Evolutionary conservation across 2,113 vertebrate genomes (phyloP).

Genomic region (Rhombomys opimus): DNA sequence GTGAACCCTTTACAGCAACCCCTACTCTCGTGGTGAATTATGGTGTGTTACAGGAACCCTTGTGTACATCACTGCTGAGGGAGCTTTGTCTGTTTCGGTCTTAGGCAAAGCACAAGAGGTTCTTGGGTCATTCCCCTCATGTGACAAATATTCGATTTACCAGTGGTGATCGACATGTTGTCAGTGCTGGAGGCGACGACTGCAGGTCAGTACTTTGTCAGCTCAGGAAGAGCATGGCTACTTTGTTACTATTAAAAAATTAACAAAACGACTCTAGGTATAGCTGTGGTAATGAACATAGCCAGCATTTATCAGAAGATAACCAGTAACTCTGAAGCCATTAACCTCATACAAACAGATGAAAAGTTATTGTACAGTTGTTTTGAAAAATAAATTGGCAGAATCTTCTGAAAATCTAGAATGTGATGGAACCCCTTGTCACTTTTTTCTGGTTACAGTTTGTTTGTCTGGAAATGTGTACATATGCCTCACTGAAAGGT

Average conservation of each 20-base stretch:
- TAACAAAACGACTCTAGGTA: background rate
- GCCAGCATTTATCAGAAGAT: background rate
- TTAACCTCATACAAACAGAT: background rate
- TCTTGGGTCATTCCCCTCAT: conserved; percentile 97
- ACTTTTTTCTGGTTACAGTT: conserved; percentile 85
- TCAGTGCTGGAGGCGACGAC: conserved; percentile 98
- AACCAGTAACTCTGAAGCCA: background rate
- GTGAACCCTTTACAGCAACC: background rate
- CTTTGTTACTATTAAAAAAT: background rate
- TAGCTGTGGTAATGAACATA: background rate
- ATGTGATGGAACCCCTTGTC: conserved; percentile 2
- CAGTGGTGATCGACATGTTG: conserved; percentile 93
- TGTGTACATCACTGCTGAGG: background rate
- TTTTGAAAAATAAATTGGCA: background rate
- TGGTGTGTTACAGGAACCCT: background rate
- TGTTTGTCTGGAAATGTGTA: conserved; percentile 98
- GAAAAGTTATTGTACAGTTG: background rate
- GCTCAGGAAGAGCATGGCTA: rapidly evolving
- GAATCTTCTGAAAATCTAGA: conserved; percentile 34
- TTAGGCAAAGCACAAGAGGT: conserved; percentile 98
- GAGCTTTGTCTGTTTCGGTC: conserved; percentile 12
- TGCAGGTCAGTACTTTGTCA: conserved; percentile 90
- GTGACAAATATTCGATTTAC: conserved; percentile 97
- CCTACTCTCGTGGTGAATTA: background rate
- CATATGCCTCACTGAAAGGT: conserved; percentile 92